Percentiles rank a stretch among this genome's conserved stretches.
Conservation (phyloP, 2,888 invertebrate genomes). For the Ectemnius continuus region DNA sequence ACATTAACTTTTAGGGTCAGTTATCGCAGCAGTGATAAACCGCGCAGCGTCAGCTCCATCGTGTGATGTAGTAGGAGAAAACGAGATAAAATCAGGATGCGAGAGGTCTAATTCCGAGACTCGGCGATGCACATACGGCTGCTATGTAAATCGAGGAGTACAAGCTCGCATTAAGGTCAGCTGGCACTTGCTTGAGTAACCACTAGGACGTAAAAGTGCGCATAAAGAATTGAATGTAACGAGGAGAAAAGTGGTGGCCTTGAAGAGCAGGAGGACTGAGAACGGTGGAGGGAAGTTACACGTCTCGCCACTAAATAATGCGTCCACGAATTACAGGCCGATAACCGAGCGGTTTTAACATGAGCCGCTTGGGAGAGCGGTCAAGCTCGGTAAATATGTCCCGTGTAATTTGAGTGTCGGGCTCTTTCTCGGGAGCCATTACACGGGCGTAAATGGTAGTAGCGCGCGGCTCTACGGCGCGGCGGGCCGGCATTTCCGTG, state of each 20-base stretch:
- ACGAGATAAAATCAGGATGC: slow-evolving; percentile 10
- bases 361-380: slow-evolving; percentile 1
- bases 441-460: slow-evolving; percentile 14
- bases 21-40: slow-evolving; percentile 31
- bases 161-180: slow-evolving; percentile 18
- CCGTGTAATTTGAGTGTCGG: slow-evolving; percentile 2
- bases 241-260: background rate
- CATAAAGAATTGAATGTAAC: background rate
- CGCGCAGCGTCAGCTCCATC: slow-evolving; percentile 20
- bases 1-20: slow-evolving; percentile 37
- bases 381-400: background rate
- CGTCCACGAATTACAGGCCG: background rate
- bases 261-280: background rate
- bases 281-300: background rate
- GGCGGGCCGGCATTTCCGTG: slow-evolving; percentile 39
- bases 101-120: slow-evolving; percentile 12
- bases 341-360: background rate
- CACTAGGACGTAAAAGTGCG: background rate
- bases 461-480: slow-evolving; percentile 29
- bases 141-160: slow-evolving; percentile 46
- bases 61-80: slow-evolving; percentile 6
- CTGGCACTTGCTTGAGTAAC: background rate
- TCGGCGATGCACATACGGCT: slow-evolving; percentile 21
- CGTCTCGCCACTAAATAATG: background rate
- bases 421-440: slow-evolving; percentile 11